Evolutionary conservation across 2,797 vertebrate genomes (phyloP), one percentile per base, ranked within the genome.

Genomic region (Lepilemur septentrionalis): DNA sequence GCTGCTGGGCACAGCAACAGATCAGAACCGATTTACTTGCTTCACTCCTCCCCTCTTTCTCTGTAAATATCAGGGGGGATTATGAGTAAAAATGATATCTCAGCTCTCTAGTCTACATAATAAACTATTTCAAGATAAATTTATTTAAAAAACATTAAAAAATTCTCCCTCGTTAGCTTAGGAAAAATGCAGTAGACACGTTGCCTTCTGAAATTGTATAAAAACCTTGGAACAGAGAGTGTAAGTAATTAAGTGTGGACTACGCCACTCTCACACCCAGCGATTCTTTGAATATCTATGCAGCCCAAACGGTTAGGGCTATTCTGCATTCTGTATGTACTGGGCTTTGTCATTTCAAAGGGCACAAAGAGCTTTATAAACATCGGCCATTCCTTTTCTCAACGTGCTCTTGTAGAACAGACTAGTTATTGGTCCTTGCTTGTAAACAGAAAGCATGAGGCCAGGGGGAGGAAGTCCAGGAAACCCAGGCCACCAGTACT

Each of bases 111-210:
- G 57, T 80, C 50, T 96, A 88, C 35, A n/a, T 65, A 82, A 43
- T 93, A 78, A 94, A 76, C 32, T 15, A 72, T 85, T 70, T 28
- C 10, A 91, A 86, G 43, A 91, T 50, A 94, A 89, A 89, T 89
- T 89, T 38, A 94, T 91, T 92, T n/a, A 83, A 89, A 96, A 73
- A 65, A 70, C 48, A 92, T 6, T 69, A 3, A 57, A 89, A 86
- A 69, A 65, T 32, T 7, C 5, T 28, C 23, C 30, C 25, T 72
- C 28, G 73, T 61, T 93, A 78, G 38, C 11, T 46, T 87, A 82
- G 59, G 28, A 92, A 91, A 65, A 86, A 89, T 28, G 73, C 18
- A 80, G 61, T 22, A 41, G 63, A 43, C 43, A 35, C 35, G 6
- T 59, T 84, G 25, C 69, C 89, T 94, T 93, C 22, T 59, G 86